Evolutionary conservation across 2,113 vertebrate genomes (phyloP), one percentile per base, ranked within the genome.

Genomic region (Pyxicephalus adspersus): DNA sequence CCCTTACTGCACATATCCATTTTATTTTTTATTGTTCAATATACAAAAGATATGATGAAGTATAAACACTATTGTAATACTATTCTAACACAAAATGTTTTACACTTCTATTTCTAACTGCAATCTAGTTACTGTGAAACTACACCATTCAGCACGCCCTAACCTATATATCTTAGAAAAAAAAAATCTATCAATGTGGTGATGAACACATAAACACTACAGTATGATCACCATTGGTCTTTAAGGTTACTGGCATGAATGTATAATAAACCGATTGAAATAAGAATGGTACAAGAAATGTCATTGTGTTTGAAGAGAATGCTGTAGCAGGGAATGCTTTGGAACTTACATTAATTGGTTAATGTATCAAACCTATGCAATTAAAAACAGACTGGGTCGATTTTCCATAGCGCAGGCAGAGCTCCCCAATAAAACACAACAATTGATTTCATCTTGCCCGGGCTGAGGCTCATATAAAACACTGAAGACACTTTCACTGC

Each of bases 391-490:
- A 38, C 20, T 4, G 31, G 8, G 13, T 38, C 19, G n/a, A 73
- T 58, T 57, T 22, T 34, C 29, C 28, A 72, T 58, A 73, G 28
- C 17, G 9, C 55, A 19, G 55, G 54, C 29, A 60, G 68, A 72
- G 70, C 19, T 58, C 34, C 18, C 60, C 11, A 28, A 22, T 76
- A 52, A 52, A 54, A 77, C 54, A 18, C 17, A 31, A 45, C 61
- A 17, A 65, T 61, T 45, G 72, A 38, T 64, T 64, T 64, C 19
- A 77, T 77, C 75, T 64, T 26, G 61, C 60, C 64, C 5, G 23
- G 38, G 29, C 29, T 63, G 45, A 52, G 38, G 19, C n/a, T 65
- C 18, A 52, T 64, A 64, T 34, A 50, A 76, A 77, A 64, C 45
- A 55, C 3, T 77, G 61, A 17, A 77, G 45, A 65, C 23, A 68